phyloP scores from a whole-genome alignment of 2,113 vertebrate genomes.

The Callospermophilus lateralis region DNA sequence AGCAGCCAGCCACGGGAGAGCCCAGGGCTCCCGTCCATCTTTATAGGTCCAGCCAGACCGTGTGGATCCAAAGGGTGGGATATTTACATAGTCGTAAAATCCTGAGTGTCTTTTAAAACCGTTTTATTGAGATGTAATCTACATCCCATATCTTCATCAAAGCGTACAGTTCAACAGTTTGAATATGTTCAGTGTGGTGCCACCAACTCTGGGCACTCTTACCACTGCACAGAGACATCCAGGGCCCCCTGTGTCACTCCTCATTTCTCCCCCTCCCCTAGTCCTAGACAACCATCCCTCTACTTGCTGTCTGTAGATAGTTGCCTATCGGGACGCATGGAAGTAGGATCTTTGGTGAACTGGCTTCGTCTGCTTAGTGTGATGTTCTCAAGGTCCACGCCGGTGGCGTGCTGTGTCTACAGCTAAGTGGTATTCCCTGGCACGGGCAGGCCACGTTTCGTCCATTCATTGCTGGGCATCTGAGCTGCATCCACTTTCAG shows the following conservation, averaged over 20 bases:
- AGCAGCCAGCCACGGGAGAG: too few species aligned
- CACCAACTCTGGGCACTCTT: background rate
- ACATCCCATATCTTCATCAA: too few species aligned
- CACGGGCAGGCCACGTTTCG: background rate
- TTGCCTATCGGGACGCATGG: background rate
- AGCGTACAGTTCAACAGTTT: background rate
- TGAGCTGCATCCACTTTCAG: background rate
- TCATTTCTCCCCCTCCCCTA: too few species aligned
- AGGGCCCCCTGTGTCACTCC: rapidly evolving
- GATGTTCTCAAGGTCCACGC: too few species aligned
- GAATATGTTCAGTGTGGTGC: background rate
- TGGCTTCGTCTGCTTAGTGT: too few species aligned
- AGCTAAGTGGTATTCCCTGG: background rate
- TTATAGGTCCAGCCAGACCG: background rate
- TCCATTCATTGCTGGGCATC: background rate
- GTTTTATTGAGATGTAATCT: background rate
- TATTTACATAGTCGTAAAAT: background rate
- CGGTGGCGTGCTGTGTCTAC: background rate
- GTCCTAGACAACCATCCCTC: background rate
- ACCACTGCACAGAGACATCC: background rate
- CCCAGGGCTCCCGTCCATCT: too few species aligned
- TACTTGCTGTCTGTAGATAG: background rate
- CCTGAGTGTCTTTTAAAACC: background rate
- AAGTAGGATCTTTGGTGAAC: background rate
- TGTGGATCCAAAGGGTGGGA: background rate